phyloP scores from a whole-genome alignment of 2,113 vertebrate species.

The Abramis brama region DNA sequence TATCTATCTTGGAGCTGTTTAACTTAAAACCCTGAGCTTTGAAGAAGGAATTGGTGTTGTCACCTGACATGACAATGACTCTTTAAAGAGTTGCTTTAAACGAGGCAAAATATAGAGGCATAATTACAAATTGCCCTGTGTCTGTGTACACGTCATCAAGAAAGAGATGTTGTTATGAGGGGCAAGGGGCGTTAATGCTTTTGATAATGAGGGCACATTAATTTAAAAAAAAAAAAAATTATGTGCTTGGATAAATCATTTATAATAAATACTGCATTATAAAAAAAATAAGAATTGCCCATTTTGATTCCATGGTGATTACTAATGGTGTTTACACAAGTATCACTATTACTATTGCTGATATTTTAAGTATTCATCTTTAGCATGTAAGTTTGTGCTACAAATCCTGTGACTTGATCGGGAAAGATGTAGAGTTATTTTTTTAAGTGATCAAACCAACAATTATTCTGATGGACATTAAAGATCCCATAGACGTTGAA shows the following conservation, averaged over 20 bases:
- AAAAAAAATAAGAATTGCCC: background rate
- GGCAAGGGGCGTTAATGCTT: background rate
- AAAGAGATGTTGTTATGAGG: background rate
- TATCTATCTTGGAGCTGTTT: background rate
- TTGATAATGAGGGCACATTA: background rate
- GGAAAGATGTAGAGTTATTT: background rate
- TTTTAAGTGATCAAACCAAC: background rate
- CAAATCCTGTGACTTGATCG: background rate
- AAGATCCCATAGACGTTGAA: background rate
- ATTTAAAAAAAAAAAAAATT: background rate
- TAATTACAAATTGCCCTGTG: background rate
- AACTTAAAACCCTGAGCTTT: background rate
- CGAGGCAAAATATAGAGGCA: background rate
- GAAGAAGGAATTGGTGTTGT: background rate
- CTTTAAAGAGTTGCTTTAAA: background rate
- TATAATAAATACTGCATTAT: background rate
- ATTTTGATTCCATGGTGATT: background rate
- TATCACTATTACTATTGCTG: background rate
- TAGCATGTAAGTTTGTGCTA: background rate
- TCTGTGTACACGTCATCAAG: background rate
- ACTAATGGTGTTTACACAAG: background rate
- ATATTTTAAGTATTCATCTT: background rate
- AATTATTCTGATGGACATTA: background rate
- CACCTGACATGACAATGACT: background rate
- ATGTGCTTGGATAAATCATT: background rate